Base-by-base conservation (phyloP, 2,888 invertebrate genomes). In the Cataglyphis cursor region DNA sequence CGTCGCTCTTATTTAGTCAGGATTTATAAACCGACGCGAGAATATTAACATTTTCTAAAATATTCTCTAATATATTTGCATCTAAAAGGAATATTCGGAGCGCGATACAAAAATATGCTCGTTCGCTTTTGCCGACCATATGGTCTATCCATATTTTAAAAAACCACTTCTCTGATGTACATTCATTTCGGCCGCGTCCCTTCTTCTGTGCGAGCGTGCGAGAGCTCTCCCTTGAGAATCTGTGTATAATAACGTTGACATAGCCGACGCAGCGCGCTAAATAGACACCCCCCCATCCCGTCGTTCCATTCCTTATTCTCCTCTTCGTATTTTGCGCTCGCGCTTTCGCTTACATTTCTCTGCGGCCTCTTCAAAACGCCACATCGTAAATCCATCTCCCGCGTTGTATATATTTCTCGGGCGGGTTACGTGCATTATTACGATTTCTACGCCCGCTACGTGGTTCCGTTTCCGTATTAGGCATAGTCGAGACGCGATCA, bases 181-280 rank as follows among this genome's bases (percentile, higher is more conserved):
- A 93, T 92, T 92, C 92, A 90, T 80, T 82, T 85, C 87, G 86
- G 87, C 86, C 86, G 83, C 86, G 68, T 70, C 72, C 82, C 64
- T 81, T 74, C 81, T 75, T 72, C 31, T 57, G 10, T 35, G 38
- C 72, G 76, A 35, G 86, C 85, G 85, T 83, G 73, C 86, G 78
- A 82, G 35, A 80, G 83, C 83, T 87, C 87, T 93, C 94, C 90
- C 93, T 72, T 83, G 93, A 92, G 93, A 93, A 93, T 93, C 90
- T 90, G 90, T 81, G 92, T 93, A 92, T 93, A 93, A 93, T 93
- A 93, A 93, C 92, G 93, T 93, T 93, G 93, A 93, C 94, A 93
- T 90, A 93, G 93, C 88, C 91, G 87, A 87, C 89, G 87, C 89
- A 74, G 89, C 85, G 89, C 88, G 90, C 92, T 92, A 92, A 93